Evolutionary conservation across 2,888 invertebrate genomes (phyloP).

Genomic region (Stenodema calcarata): DNA sequence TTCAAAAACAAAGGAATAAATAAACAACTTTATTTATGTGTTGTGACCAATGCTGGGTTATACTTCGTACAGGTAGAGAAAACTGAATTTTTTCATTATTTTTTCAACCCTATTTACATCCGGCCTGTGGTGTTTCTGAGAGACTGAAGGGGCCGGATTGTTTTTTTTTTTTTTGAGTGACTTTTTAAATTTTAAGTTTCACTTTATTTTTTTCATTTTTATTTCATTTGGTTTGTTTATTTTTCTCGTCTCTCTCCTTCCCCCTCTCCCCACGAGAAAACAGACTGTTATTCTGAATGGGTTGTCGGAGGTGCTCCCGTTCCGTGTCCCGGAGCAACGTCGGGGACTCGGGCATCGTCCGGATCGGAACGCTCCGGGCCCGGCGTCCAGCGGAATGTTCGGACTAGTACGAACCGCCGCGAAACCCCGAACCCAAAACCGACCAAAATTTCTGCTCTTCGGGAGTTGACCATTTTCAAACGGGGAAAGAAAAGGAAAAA

Average conservation of each 20-base stretch:
- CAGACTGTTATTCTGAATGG: conserved; percentile 32
- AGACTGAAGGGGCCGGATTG: conserved; percentile 18
- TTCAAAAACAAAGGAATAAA: conserved; percentile 30
- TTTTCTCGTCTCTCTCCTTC: not conserved
- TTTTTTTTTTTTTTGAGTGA: conserved; percentile 35
- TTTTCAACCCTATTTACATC: conserved; percentile 47
- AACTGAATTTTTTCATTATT: conserved; percentile 58
- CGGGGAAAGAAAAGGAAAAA: too few species aligned
- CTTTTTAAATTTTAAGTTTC: not conserved
- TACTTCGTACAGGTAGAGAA: conserved; percentile 69
- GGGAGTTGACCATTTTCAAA: not conserved
- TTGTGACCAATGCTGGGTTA: conserved; percentile 73
- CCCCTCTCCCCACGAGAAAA: not conserved
- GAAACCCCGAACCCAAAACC: not conserved
- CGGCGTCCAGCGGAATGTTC: not conserved
- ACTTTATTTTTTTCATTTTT: conserved; percentile 14
- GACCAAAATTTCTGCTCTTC: not conserved
- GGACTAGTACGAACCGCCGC: conserved; percentile 6
- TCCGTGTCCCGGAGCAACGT: conserved; percentile 2
- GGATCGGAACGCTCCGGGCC: conserved; percentile 15
- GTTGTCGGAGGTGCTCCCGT: conserved; percentile 48
- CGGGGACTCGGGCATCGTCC: conserved; percentile 23
- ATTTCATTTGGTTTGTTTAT: not conserved
- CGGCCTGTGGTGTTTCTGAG: conserved; percentile 41
- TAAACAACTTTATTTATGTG: conserved; percentile 61